phyloP scores from a whole-genome alignment of 2,113 vertebrate species.

The Eclectus roratus region DNA sequence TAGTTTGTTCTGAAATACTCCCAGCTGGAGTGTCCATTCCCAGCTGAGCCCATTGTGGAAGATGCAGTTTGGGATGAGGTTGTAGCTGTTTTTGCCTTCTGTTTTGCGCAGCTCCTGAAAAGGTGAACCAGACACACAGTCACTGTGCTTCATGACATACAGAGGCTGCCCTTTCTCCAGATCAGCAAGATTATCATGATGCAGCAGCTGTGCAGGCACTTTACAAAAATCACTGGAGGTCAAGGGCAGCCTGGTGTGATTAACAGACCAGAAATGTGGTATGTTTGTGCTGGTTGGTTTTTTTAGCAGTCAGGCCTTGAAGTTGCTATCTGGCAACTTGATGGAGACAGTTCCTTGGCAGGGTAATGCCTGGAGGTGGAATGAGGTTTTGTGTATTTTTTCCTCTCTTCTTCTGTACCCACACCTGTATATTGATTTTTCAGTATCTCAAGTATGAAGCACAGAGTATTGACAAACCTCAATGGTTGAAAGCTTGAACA shows the following conservation, averaged over 20 bases:
- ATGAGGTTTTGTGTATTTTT: not conserved
- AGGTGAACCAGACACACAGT: not conserved
- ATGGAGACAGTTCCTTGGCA: not conserved
- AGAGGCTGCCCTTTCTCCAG: not conserved
- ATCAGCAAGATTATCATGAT: not conserved
- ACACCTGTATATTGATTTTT: not conserved
- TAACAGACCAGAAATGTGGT: not conserved
- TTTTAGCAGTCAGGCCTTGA: not conserved
- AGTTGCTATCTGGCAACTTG: not conserved
- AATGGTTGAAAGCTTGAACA: rapidly evolving
- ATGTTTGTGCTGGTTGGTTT: not conserved
- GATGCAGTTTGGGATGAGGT: not conserved
- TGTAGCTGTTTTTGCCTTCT: not conserved
- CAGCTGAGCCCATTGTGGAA: not conserved
- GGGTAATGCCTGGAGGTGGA: not conserved
- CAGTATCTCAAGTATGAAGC: not conserved
- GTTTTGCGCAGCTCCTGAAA: not conserved
- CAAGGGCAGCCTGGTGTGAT: not conserved
- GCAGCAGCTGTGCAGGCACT: not conserved
- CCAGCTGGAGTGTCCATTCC: not conserved
- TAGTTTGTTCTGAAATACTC: not conserved
- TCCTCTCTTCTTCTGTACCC: not conserved
- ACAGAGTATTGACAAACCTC: not conserved
- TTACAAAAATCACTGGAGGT: not conserved
- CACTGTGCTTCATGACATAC: rapidly evolving